Conservation (phyloP, 2,888 invertebrate species). For the Drosophila conformis region DNA sequence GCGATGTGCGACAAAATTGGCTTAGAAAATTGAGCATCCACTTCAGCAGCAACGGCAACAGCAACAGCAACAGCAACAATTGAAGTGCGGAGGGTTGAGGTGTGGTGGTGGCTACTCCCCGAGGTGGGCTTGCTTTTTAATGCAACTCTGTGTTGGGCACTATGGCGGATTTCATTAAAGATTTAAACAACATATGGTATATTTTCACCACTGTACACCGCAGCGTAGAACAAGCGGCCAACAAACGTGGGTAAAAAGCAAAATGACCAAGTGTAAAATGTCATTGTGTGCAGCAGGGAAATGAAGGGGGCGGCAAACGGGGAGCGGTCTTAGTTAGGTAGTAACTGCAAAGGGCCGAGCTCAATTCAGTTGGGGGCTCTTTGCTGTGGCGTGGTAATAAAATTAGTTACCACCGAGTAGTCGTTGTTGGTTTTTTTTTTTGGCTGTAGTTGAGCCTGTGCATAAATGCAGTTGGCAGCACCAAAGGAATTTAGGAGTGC, state of each 20-base stretch:
- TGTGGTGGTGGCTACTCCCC: constrained; percentile 4
- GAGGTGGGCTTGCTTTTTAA: constrained; percentile 60
- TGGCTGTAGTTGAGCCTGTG: constrained; percentile 48
- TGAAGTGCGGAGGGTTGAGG: background rate
- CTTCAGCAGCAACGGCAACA: constrained; percentile 26
- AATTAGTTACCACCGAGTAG: constrained; percentile 62
- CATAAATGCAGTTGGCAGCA: constrained; percentile 76
- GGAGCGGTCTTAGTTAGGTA: constrained; percentile 7
- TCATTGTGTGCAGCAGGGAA: constrained; percentile 62
- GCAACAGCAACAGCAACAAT: constrained; percentile 34
- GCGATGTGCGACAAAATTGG: constrained; percentile 73
- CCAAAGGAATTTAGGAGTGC: constrained; percentile 77
- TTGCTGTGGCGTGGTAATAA: constrained; percentile 71
- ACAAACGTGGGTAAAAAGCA: constrained; percentile 47
- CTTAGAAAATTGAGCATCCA: constrained; percentile 77
- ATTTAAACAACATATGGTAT: constrained; percentile 78
- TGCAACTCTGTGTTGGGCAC: constrained; percentile 73
- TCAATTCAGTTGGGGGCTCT: constrained; percentile 65
- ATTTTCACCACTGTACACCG: constrained; percentile 54
- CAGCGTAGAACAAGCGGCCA: constrained; percentile 9
- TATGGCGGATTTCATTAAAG: constrained; percentile 75
- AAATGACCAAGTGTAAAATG: constrained; percentile 76
- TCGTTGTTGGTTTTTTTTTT: constrained; percentile 19
- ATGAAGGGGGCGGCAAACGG: background rate
- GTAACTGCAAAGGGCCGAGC: constrained; percentile 1